phyloP scores from a whole-genome alignment of 2,888 invertebrate species.

The Philhelius pedissequus region DNA sequence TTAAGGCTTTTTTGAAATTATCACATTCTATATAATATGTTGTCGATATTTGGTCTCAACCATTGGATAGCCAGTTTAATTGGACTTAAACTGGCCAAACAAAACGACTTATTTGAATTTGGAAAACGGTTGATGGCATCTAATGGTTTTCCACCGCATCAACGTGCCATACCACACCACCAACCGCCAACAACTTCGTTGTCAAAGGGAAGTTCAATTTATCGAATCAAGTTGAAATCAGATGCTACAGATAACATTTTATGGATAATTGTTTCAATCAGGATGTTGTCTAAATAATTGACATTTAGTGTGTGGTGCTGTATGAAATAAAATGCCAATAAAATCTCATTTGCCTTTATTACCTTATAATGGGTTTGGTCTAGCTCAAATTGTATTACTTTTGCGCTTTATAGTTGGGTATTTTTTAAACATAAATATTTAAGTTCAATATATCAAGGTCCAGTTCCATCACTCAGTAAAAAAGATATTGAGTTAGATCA shows the following conservation, averaged over 20 bases:
- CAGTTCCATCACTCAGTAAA: too few relatives aligned
- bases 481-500: too few relatives aligned
- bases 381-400: too few relatives aligned
- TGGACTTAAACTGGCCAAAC: neutral
- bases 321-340: too few relatives aligned
- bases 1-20: neutral
- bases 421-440: too few relatives aligned
- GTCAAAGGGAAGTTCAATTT: neutral
- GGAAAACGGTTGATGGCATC: neutral
- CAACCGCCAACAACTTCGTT: neutral
- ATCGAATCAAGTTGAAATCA: neutral
- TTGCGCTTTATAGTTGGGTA: too few relatives aligned
- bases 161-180: too few relatives aligned
- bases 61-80: neutral
- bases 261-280: neutral
- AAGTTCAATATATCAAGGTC: too few relatives aligned
- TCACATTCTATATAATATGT: neutral
- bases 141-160: neutral
- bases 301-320: neutral
- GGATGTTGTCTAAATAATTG: neutral
- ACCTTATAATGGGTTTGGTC: too few relatives aligned
- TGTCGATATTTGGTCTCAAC: neutral
- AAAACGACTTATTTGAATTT: neutral
- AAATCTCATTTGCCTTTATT: too few relatives aligned
- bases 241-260: neutral